Base-by-base conservation (phyloP, 2,888 invertebrate genomes). In the Apocheima hispidaria region DNA sequence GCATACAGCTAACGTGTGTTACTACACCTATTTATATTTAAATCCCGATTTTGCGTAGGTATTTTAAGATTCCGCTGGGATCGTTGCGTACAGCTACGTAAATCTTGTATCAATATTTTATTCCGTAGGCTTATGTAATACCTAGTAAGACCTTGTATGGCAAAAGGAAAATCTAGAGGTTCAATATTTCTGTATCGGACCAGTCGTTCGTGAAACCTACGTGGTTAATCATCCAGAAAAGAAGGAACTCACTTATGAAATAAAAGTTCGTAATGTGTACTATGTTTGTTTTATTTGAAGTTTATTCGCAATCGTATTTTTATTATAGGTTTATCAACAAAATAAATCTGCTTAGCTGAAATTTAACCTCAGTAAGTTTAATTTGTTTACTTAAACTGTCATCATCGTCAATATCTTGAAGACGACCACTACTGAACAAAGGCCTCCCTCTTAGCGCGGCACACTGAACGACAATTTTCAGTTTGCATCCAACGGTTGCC, bases 91-190 rank as follows among this genome's bases (percentile, higher is more conserved):
- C 46, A 36, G 52, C 43, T 59, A 49, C 56, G 52, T 63, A 55
- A 63, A 60, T 55, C 52, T 59, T 48, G 52, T 56, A 62, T 62
- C 52, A 57, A 62, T 62, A 56, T 62, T 62, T 62, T 62, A 62
- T 62, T 43, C 52, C 53, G 52, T 20, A 51, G 52, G 61, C 56
- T 48, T 57, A 52, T 40, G 50, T 55, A 60, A 60, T 50, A 38
- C 36, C 51, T 41, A 49, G 52, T 33, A 52, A 6, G 26, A 10
- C 28, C 30, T 16, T 46, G 41, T 60, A 28, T 21, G 48, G 16
- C 23, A 28, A 36, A 49, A 48, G 40, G 33, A 49, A 48, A 59
- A 46, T 50, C 28, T 57, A 57, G 36, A 58, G 38, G 30, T 43
- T 46, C 44, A 26, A 46, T 56, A 56, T 41, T 46, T n/a, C 30